A percentile compares a stretch with the other conserved stretches of the same genome.
These are phyloP conservation scores for Rhynchomys soricoides DNA, from an alignment of 2,113 vertebrate genomes.

Conservation along the genomic window DNA sequence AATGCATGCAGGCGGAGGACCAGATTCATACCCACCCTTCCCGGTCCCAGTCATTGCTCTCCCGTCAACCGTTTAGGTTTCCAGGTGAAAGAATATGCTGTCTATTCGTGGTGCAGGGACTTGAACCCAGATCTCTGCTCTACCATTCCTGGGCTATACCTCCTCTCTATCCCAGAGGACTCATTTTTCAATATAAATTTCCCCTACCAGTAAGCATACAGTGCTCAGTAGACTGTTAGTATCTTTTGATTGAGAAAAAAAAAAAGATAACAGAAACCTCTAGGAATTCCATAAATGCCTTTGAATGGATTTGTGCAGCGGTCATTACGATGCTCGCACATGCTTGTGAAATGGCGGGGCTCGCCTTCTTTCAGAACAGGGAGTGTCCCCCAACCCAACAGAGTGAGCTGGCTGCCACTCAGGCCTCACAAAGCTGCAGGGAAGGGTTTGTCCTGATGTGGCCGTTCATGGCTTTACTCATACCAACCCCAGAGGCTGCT, in stretches of 20 bases:
- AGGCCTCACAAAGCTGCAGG: neutral
- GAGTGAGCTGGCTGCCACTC: neutral
- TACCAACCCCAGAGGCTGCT: neutral
- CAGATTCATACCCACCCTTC: neutral
- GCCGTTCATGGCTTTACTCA: neutral
- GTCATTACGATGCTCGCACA: neutral
- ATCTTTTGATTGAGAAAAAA: conserved; percentile 66
- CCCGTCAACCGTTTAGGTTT: neutral
- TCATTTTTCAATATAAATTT: conserved; percentile 11
- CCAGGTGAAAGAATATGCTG: neutral
- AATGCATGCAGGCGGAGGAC: fast-evolving
- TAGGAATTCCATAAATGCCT: conserved; percentile 46
- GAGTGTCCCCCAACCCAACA: neutral
- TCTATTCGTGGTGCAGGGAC: neutral
- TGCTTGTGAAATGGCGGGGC: neutral
- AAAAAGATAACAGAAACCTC: conserved; percentile 44
- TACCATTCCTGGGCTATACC: neutral
- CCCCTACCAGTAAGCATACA: neutral
- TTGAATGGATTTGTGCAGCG: conserved; percentile 52
- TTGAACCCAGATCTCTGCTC: neutral
- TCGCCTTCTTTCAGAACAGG: neutral
- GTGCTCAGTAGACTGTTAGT: conserved; percentile 46
- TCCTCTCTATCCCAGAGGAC: neutral
- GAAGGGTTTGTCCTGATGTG: neutral
- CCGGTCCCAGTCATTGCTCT: neutral